A percentile compares a stretch with the other conserved stretches of the same genome.
Evolutionary conservation across 2,888 invertebrate genomes (phyloP).

Genomic region (Sceliomorpha sp.): DNA sequence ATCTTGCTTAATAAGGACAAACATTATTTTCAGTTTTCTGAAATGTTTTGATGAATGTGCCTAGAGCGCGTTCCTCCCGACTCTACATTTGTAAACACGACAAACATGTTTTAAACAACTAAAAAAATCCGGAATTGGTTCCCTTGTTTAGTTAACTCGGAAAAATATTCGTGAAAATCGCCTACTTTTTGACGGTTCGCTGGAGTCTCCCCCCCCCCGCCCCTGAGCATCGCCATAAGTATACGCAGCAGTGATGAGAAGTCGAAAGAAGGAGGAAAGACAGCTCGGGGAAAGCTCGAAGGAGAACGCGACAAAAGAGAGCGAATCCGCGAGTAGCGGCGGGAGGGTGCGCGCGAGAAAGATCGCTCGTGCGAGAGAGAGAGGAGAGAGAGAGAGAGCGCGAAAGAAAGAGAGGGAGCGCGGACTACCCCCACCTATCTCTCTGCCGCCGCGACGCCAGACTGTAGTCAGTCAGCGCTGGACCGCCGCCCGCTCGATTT

Average conservation of each 20-base stretch:
- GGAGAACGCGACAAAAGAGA: constrained; percentile 7
- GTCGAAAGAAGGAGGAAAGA: constrained; percentile 37
- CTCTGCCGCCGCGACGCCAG: constrained; percentile 75
- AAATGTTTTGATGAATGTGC: too few relatives aligned
- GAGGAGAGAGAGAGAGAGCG: constrained; percentile 44
- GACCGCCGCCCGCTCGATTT: constrained; percentile 79
- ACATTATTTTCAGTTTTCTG: too few relatives aligned
- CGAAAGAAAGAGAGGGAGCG: constrained; percentile 50
- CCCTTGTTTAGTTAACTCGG: too few relatives aligned
- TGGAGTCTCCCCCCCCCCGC: too few relatives aligned
- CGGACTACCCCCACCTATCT: constrained; percentile 43
- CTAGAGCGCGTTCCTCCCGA: too few relatives aligned
- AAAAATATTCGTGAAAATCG: too few relatives aligned
- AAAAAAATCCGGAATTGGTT: too few relatives aligned
- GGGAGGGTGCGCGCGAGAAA: constrained; percentile 50
- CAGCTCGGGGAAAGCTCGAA: constrained; percentile 29
- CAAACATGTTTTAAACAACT: too few relatives aligned
- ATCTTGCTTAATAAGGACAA: too few relatives aligned
- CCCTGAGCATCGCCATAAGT: constrained; percentile 6
- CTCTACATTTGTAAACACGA: too few relatives aligned
- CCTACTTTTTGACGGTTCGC: too few relatives aligned
- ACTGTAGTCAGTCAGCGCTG: constrained; percentile 80
- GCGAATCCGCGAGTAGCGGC: constrained; percentile 18
- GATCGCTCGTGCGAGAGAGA: constrained; percentile 34
- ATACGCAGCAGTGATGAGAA: constrained; percentile 20